Conservation (phyloP, 2,113 vertebrate species). For the Sialia sialis region DNA sequence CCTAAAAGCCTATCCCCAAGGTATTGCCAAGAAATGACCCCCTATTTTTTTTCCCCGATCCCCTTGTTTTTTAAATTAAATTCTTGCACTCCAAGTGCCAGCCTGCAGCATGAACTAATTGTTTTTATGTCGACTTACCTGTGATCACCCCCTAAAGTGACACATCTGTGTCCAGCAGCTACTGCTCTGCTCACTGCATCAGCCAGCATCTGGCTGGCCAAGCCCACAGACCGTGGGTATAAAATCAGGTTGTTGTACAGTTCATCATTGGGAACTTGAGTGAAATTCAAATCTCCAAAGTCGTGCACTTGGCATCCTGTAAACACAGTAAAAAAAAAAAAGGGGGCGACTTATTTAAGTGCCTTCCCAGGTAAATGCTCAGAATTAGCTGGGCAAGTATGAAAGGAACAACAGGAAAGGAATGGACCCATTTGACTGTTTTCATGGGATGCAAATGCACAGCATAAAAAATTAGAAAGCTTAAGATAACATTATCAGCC, state of each 20-base stretch:
- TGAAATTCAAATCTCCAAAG: constrained; percentile 90
- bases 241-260: constrained; percentile 84
- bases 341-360: not conserved
- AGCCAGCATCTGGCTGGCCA: constrained; percentile 83
- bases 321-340: constrained; percentile 2
- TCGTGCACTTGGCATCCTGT: constrained; percentile 89
- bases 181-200: constrained; percentile 84
- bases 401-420: not conserved
- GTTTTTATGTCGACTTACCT: constrained; percentile 74
- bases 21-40: not conserved
- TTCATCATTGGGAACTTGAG: constrained; percentile 85
- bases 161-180: constrained; percentile 83
- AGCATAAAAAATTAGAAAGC: not conserved
- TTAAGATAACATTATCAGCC: not conserved
- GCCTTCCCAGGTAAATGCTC: not conserved
- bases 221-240: constrained; percentile 89
- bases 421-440: not conserved
- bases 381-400: not conserved
- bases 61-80: not conserved
- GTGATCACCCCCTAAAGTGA: constrained; percentile 95
- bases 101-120: not conserved
- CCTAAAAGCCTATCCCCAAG: not conserved
- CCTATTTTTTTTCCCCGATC: fast-evolving
- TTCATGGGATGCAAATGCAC: not conserved
- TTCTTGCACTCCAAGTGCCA: not conserved